Evolutionary conservation across 2,888 invertebrate genomes (phyloP).

Genomic region (Meteorus colon): DNA sequence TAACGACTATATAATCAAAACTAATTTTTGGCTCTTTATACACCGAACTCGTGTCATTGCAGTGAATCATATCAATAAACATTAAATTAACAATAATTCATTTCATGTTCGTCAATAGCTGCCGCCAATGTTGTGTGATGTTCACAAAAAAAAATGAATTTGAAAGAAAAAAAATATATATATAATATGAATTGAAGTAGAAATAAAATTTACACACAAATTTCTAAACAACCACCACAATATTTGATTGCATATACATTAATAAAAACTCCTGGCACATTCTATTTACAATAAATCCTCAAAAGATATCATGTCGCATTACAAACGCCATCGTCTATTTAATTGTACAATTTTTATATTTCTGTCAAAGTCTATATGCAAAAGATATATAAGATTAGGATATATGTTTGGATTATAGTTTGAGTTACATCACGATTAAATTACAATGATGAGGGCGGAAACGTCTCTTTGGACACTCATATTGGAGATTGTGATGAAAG

Average conservation of each 20-base stretch:
- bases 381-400: background rate
- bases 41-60: background rate
- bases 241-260: background rate
- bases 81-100: background rate
- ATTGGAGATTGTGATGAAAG: no score
- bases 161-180: background rate
- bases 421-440: background rate
- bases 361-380: constrained; percentile 9
- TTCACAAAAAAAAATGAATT: background rate
- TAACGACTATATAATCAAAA: constrained; percentile 20
- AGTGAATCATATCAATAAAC: background rate
- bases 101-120: background rate
- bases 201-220: background rate
- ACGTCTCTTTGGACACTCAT: constrained; percentile 12
- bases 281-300: constrained; percentile 23
- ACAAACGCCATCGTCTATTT: background rate
- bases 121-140: background rate
- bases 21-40: constrained; percentile 31
- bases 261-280: constrained; percentile 25
- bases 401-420: background rate
- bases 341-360: constrained; percentile 16
- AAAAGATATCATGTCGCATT: background rate
- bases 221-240: background rate
- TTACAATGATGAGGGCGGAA: background rate
- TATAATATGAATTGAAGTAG: background rate